Evolutionary conservation across 2,888 invertebrate species (phyloP), one percentile per base, ranked within the genome.

Genomic region (Tineola bisselliella): DNA sequence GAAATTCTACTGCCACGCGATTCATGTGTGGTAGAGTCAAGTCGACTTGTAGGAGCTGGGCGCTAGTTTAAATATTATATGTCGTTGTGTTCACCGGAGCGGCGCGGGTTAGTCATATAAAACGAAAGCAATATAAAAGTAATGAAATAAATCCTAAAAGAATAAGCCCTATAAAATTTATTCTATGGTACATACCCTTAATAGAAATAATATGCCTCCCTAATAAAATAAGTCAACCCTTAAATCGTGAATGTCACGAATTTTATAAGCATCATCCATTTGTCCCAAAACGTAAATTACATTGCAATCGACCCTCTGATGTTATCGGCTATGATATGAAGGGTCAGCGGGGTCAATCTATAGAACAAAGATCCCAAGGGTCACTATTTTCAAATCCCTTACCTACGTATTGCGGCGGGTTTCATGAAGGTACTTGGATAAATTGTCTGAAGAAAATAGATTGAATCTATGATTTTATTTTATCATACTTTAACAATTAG

Each of bases 241-340:
- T 48, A 48, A 17, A 17, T 48, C 48, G 11, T 2, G 54, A 54
- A 17, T 54, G 54, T 12, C 54, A 12, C 19, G 25, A 13, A 54
- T 54, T 58, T 58, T 58, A 58, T 58, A 33, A 15, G 12, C 15
- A 33, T 33, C 31, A 58, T 31, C 33, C 17, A 33, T 31, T 33
- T 58, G 33, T 58, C 58, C 58, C 56, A 56, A 25, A 54, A 33
- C 33, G 58, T 33, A 58, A 58, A 58, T 58, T 58, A 58, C 58
- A 19, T 31, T 33, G 58, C 58, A 17, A 15, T 31, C 15, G 33
- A 25, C 19, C 19, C 48, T 18, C 48, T 54, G 54, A 58, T 58
- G 15, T 33, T 58, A 58, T 58, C 58, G 56, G 1, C 15, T 33
- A 33, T 17, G 58, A 58, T 33, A 58, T 31, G 58, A 58, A 33